Base-by-base conservation (phyloP, 2,113 vertebrate genomes). In the Proteles cristata region DNA sequence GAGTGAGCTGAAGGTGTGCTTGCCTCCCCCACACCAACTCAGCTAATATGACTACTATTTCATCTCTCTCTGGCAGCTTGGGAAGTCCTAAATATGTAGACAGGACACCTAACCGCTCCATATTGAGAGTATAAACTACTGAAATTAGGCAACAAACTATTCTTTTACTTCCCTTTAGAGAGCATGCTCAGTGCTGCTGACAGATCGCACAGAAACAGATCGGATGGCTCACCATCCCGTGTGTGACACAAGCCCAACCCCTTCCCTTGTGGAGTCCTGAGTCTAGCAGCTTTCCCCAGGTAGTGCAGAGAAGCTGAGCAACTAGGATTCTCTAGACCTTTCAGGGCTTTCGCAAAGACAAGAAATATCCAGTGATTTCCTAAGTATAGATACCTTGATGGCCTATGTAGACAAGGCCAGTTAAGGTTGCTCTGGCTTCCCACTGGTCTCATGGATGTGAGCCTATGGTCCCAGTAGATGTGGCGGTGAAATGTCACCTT, bases 101-200 rank as follows among this genome's bases (percentile, higher is more conserved):
- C 16, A 50, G 55, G 43, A 55, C 39, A 88, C 35, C 76, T 71
- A 35, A 80, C 68, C 45, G 39, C 63, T 95, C 39, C 88, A 66
- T 45, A 71, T 80, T 88, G 81, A 89, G 83, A 86, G 50, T 43
- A 83, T 50, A 73, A 77, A 90, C 53, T 55, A 61, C 81, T 66
- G 1, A 93, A 74, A 39, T 76, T 21, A 92, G 93, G 80, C 84
- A 94, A 87, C 5, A 88, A 89, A 84, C 65, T 50, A 39, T 77
- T 88, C 48, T 63, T 68, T 81, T 33, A 31, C 76, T 66, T 92
- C 87, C 83, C 39, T 90, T 63, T 53, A 43, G 45, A 92, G 73
- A 73, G 71, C 80, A 43, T 26, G 7, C 58, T 73, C 43, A 21
- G 9, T n/a, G 89, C 43, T 33, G 19, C 25, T 89, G 80, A 93